Evolutionary conservation across 2,797 vertebrate genomes (phyloP), one percentile per base, ranked within the genome.

Genomic region (Momotus momota): DNA sequence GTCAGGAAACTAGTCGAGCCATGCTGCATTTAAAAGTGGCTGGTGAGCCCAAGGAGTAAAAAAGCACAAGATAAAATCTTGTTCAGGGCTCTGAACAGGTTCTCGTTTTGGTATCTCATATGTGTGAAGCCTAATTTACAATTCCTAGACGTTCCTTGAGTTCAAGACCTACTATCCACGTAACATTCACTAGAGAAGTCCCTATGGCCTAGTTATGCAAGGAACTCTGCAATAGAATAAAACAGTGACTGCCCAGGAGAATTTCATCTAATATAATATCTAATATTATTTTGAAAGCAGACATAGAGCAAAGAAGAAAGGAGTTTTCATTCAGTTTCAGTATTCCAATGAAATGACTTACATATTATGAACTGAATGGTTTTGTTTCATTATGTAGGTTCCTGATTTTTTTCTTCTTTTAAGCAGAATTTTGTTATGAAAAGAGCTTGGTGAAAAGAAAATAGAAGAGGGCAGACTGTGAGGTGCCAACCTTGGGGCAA

Each of bases 81-180:
- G 94, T 93, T 91, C 91, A 58, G 72, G 51, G 29, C 46, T 90
- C 46, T 2, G 26, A 91, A 73, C 16, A 77, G 66, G 38, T 78
- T 94, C 65, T 81, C 31, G 49, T 84, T 87, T 91, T 79, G 79
- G 41, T 82, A 49, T 82, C 48, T 81, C 9, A 5, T 51, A 66
- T 35, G 31, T 67, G 43, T 92, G 88, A 82, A 95, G 85, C 20
- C 57, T 94, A 57, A 75, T 92, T 94, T 69, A 92, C 48, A 82
- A 89, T 94, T 90, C 61, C 65, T 86, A 51, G 61, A 65, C 21
- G 82, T 92, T 94, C 55, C 64, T 73, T 67, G 33, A 77, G 86
- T 79, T 93, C 92, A 94, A 85, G 93, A 84, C 69, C 67, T 95
- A 54, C 78, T 87, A 57, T 75, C 58, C 80, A 29, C 40, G 65